These are phyloP conservation scores for Rhinoraja longicauda DNA, from an alignment of 2,797 vertebrate species.

Conservation along the genomic window DNA sequence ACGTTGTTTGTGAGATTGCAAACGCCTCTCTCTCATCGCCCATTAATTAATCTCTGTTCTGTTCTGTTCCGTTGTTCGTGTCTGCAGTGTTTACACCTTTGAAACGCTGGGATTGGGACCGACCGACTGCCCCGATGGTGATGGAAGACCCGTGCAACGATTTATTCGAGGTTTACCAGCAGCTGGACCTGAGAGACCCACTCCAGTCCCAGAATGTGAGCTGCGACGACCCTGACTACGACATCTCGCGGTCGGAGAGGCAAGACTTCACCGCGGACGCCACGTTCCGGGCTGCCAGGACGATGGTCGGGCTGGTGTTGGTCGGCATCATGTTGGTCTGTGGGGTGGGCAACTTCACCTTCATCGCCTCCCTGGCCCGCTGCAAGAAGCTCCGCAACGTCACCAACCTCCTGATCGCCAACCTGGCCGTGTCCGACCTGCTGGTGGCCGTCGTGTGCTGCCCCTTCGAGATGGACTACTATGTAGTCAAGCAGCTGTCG, in stretches of 20 bases:
- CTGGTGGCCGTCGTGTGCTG: slow-evolving; percentile 91
- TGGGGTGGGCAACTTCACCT: slow-evolving; percentile 86
- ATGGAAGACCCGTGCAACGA: neutral
- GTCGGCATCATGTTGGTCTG: slow-evolving; percentile 88
- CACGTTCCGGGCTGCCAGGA: slow-evolving; percentile 82
- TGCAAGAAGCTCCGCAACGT: slow-evolving; percentile 91
- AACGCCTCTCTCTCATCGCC: neutral
- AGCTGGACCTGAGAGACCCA: slow-evolving; percentile 49
- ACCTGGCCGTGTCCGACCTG: slow-evolving; percentile 91
- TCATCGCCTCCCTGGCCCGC: slow-evolving; percentile 76
- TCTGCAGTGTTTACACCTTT: neutral
- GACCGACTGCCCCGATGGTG: no score
- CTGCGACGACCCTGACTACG: slow-evolving; percentile 73
- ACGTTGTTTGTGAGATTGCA: neutral
- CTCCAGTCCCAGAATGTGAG: slow-evolving; percentile 61
- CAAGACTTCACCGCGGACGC: slow-evolving; percentile 80
- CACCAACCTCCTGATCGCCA: slow-evolving; percentile 92
- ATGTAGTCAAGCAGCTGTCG: slow-evolving; percentile 84
- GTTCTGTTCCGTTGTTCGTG: neutral
- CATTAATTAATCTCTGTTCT: neutral
- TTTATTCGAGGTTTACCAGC: slow-evolving; percentile 24
- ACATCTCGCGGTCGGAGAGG: slow-evolving; percentile 70
- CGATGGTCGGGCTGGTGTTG: slow-evolving; percentile 77
- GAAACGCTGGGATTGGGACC: neutral
- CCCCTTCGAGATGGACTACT: slow-evolving; percentile 95